A percentile compares a stretch with the other conserved stretches of the same genome.
Conservation (phyloP, 2,113 vertebrate genomes). For the Phalacrocorax brasilianus region DNA sequence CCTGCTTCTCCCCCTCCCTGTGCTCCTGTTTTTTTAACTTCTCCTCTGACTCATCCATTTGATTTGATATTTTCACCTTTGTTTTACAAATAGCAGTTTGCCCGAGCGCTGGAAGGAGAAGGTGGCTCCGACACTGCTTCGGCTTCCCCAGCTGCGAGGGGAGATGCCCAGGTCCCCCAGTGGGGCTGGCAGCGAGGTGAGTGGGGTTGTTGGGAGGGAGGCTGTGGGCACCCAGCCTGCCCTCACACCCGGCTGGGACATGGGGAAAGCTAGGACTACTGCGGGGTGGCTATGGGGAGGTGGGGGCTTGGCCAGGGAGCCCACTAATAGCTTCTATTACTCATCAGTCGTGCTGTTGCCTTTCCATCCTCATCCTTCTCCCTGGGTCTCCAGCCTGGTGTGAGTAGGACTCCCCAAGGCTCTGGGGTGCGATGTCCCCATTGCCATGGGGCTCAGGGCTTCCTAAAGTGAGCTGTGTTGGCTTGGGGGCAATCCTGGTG, state of each 20-base stretch:
- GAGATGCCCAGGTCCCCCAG: not conserved
- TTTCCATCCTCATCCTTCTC: not conserved
- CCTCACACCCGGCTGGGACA: not conserved
- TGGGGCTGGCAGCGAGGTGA: not conserved
- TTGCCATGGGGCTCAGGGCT: not conserved
- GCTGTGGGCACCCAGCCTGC: not conserved
- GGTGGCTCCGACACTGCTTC: not conserved
- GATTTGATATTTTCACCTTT: slow-evolving; percentile 32
- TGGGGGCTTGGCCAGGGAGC: not conserved
- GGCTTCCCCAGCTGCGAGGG: not conserved
- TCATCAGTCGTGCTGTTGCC: not conserved
- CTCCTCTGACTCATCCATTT: slow-evolving; percentile 51
- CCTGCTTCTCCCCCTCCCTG: not conserved
- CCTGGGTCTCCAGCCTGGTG: fast-evolving
- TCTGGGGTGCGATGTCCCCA: not conserved
- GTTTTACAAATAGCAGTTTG: slow-evolving; percentile 25
- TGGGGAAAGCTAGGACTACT: not conserved
- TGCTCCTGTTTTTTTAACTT: slow-evolving; percentile 30
- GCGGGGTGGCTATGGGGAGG: not conserved
- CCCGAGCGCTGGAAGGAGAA: not conserved
- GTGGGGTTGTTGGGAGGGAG: not conserved
- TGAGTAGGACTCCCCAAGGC: not conserved
- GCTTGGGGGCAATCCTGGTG: too few relatives aligned
- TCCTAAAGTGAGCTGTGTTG: not conserved
- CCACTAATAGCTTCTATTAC: not conserved